Evolutionary conservation across 1,140 invertebrate genomes (phyloP).

Genomic region (Babylonia areolata): DNA sequence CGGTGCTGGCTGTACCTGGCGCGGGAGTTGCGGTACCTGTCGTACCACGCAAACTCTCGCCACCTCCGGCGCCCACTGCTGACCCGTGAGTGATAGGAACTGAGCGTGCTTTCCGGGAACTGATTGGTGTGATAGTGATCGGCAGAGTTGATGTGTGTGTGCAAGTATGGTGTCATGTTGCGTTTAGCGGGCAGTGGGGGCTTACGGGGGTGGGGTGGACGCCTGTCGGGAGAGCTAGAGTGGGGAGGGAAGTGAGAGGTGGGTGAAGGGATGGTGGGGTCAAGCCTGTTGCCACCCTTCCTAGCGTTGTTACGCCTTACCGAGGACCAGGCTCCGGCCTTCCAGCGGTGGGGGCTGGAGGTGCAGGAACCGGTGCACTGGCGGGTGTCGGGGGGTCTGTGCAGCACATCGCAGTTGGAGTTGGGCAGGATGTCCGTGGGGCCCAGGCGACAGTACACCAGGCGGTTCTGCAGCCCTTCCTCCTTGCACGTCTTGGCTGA

Average conservation of each 20-base stretch:
- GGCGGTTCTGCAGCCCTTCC: slow-evolving; percentile 80
- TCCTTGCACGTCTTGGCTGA: slow-evolving; percentile 71
- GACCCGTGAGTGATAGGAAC: slow-evolving; percentile 19
- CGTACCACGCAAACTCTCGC: slow-evolving; percentile 36
- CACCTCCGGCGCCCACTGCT: not conserved
- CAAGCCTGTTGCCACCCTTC: not conserved
- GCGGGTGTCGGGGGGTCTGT: slow-evolving; percentile 77
- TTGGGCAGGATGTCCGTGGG: slow-evolving; percentile 52
- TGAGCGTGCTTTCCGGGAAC: not conserved
- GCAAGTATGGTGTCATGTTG: not conserved
- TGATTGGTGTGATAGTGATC: slow-evolving; percentile 26
- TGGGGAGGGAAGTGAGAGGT: not conserved
- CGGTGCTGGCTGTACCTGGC: not conserved
- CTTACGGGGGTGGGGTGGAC: not conserved
- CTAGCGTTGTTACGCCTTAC: slow-evolving; percentile 72
- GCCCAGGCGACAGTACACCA: slow-evolving; percentile 66
- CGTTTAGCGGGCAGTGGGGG: not conserved
- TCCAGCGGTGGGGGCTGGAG: slow-evolving; percentile 77
- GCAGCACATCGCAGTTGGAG: slow-evolving; percentile 74
- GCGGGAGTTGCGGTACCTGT: slow-evolving; percentile 1
- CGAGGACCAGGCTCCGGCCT: slow-evolving; percentile 78
- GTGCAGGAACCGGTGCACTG: slow-evolving; percentile 80
- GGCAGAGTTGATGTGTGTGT: not conserved
- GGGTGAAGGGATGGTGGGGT: not conserved
- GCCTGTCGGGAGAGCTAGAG: not conserved